These are phyloP conservation scores for Otus sunia DNA, from an alignment of 2,113 vertebrate genomes.

Conservation along the genomic window DNA sequence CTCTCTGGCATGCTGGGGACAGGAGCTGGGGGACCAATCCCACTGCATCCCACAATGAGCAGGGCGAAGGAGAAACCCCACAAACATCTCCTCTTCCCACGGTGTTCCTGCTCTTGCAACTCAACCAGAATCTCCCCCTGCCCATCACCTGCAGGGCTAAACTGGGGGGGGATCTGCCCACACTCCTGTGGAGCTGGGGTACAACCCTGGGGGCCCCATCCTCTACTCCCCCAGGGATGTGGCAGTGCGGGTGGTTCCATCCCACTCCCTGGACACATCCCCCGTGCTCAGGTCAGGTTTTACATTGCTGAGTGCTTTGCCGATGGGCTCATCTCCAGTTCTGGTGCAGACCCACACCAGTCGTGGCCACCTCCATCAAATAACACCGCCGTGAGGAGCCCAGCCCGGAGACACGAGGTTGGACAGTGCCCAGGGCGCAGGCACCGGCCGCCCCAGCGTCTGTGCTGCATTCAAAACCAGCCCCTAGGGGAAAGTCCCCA, in stretches of 20 bases:
- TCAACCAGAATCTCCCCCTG: neutral
- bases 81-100: neutral
- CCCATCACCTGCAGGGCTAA: neutral
- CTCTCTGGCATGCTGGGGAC: neutral
- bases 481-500: constrained; percentile 25
- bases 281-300: neutral
- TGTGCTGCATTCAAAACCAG: neutral
- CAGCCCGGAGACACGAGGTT: neutral
- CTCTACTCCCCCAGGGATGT: neutral
- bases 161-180: neutral
- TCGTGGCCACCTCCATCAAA: neutral
- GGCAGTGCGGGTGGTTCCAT: neutral
- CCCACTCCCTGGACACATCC: neutral
- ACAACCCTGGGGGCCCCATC: neutral
- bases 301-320: neutral
- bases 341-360: no score
- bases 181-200: neutral
- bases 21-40: neutral
- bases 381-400: rapidly evolving
- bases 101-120: neutral
- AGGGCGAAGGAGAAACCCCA: neutral
- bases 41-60: neutral
- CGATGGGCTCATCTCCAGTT: neutral
- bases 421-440: neutral
- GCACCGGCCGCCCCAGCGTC: neutral